Evolutionary conservation across 64 coral and sea anemone species (phyloP).

Genomic region (Dendronephthya gigantea): DNA sequence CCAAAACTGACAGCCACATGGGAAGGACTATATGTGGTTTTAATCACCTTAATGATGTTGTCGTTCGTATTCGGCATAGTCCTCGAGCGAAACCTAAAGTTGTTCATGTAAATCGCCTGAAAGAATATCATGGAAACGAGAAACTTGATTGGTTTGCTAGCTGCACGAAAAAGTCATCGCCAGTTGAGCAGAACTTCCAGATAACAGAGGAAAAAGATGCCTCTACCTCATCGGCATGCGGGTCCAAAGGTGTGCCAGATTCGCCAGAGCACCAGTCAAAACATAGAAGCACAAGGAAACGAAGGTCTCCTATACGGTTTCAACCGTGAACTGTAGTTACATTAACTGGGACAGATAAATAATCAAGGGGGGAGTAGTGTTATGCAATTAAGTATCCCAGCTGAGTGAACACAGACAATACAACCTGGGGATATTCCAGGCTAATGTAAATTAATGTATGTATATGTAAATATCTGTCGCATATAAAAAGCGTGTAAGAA

Average conservation of each 20-base stretch:
- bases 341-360: not conserved
- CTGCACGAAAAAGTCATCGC: no score
- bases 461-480: no score
- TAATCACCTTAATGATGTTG: not conserved
- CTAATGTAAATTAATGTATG: no score
- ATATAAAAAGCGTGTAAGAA: no score
- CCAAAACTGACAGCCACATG: not conserved
- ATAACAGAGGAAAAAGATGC: no score
- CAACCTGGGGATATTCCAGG: no score
- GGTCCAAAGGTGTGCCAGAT: not conserved
- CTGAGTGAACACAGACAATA: no score
- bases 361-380: not conserved
- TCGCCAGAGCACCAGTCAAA: not conserved
- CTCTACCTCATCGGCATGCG: no score
- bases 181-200: no score
- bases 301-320: not conserved
- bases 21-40: not conserved
- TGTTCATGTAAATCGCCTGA: not conserved
- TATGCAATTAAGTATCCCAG: no score
- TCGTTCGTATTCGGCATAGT: not conserved
- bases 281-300: not conserved
- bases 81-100: not conserved
- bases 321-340: no score
- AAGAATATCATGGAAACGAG: not conserved
- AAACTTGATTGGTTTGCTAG: no score